A percentile compares a stretch with the other conserved stretches of the same genome.
These are phyloP conservation scores for Blera fallax DNA, from an alignment of 2,888 invertebrate species.

Conservation along the genomic window DNA sequence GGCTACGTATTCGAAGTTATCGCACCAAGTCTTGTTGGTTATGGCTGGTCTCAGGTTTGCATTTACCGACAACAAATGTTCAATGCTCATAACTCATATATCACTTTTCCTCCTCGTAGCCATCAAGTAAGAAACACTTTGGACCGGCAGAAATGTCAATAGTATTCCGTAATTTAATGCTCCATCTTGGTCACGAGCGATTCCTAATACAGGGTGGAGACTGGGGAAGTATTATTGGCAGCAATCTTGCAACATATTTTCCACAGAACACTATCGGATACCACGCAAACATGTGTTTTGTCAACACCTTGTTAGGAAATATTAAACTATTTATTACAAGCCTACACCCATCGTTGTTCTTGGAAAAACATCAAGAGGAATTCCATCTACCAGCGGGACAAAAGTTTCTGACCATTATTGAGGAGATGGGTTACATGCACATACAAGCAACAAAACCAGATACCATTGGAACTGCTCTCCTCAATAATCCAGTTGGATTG, in stretches of 20 bases:
- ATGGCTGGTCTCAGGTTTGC: slow-evolving; percentile 86
- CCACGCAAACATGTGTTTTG: slow-evolving; percentile 85
- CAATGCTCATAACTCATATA: not conserved
- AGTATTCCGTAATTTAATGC: slow-evolving; percentile 86
- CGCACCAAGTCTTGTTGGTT: slow-evolving; percentile 87
- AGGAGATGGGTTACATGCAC: slow-evolving; percentile 87
- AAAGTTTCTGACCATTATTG: slow-evolving; percentile 75
- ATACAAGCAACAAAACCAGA: slow-evolving; percentile 95
- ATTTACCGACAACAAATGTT: not conserved
- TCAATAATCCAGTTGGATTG: slow-evolving; percentile 88
- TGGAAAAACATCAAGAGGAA: slow-evolving; percentile 82
- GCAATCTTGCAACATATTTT: slow-evolving; percentile 85
- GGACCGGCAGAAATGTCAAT: slow-evolving; percentile 83
- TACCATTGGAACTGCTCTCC: slow-evolving; percentile 85
- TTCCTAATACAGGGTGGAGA: slow-evolving; percentile 91
- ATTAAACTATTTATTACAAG: slow-evolving; percentile 82
- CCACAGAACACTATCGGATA: slow-evolving; percentile 84
- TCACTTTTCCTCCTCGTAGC: too few relatives aligned
- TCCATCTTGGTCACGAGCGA: slow-evolving; percentile 85
- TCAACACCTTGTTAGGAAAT: slow-evolving; percentile 76
- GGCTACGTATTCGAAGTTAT: slow-evolving; percentile 87
- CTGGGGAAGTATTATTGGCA: slow-evolving; percentile 88
- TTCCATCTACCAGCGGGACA: slow-evolving; percentile 82
- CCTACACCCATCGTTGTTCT: slow-evolving; percentile 84
- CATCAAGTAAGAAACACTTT: slow-evolving; percentile 78